Conservation (phyloP, 1,140 invertebrate species). For the Helicoverpa zea region DNA sequence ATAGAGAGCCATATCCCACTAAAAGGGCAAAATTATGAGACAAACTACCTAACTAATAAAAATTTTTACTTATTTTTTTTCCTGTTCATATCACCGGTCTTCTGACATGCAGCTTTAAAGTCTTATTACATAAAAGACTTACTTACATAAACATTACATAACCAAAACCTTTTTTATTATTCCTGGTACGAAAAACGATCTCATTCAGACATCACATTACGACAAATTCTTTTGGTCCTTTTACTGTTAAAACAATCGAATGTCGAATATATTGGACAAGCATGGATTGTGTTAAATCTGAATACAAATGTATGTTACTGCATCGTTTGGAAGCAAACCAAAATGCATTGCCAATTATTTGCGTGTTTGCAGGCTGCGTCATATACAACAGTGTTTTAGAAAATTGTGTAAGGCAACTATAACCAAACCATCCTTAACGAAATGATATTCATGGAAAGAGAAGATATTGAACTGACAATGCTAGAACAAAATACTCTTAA, state of each 20-base stretch:
- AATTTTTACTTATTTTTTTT: too few relatives aligned
- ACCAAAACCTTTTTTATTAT: too few relatives aligned
- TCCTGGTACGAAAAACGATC: not conserved
- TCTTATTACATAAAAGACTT: too few relatives aligned
- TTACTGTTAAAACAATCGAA: slow-evolving; percentile 24
- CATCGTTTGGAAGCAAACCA: slow-evolving; percentile 50
- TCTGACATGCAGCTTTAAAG: too few relatives aligned
- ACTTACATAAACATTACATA: too few relatives aligned
- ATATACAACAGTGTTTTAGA: slow-evolving; percentile 10
- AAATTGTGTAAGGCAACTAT: not conserved
- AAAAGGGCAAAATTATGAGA: too few relatives aligned
- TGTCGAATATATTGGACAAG: slow-evolving; percentile 8
- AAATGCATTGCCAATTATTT: slow-evolving; percentile 51
- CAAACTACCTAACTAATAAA: too few relatives aligned
- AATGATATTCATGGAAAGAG: too few relatives aligned
- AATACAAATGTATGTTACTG: slow-evolving; percentile 48
- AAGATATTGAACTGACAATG: too few relatives aligned
- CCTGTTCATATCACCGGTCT: too few relatives aligned
- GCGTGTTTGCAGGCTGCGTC: slow-evolving; percentile 8
- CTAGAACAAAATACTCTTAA: not conserved
- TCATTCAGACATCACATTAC: not conserved
- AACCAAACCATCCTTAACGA: not conserved
- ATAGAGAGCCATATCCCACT: too few relatives aligned
- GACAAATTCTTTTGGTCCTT: slow-evolving; percentile 13
- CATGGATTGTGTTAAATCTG: not conserved